A percentile compares a stretch with the other conserved stretches of the same genome.
These are phyloP conservation scores for Drosophila parvula DNA, from an alignment of 1,140 invertebrate genomes.

Conservation along the genomic window DNA sequence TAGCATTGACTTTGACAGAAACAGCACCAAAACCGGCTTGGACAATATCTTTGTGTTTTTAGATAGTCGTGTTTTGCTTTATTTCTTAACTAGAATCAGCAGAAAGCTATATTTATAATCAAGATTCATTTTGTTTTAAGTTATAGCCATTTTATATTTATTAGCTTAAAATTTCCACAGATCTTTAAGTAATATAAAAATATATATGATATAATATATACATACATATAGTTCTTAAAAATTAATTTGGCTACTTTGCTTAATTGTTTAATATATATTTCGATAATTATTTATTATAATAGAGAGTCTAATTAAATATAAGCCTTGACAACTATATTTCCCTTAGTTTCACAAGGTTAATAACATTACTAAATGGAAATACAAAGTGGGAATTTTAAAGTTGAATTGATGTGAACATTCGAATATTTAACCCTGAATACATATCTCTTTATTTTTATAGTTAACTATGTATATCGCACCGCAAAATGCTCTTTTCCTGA, in stretches of 20 bases:
- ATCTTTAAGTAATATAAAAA: too few relatives aligned
- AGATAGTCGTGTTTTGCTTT: too few relatives aligned
- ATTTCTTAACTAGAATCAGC: too few relatives aligned
- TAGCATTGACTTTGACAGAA: too few relatives aligned
- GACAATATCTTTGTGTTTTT: too few relatives aligned
- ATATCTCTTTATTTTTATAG: too few relatives aligned
- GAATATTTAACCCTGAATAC: neutral
- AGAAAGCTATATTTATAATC: neutral
- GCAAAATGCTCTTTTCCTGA: neutral
- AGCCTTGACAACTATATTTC: neutral
- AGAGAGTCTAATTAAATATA: neutral
- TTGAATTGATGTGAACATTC: neutral
- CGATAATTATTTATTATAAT: neutral
- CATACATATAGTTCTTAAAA: neutral
- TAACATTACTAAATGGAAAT: neutral
- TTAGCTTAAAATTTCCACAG: neutral
- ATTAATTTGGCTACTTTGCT: neutral
- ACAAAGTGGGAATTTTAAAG: neutral
- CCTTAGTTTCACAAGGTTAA: neutral
- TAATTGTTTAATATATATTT: neutral
- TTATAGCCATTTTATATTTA: neutral
- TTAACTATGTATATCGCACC: too few relatives aligned
- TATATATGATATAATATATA: too few relatives aligned
- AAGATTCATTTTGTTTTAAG: neutral
- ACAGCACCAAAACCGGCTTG: too few relatives aligned